phyloP scores from a whole-genome alignment of 1,140 invertebrate species.

The Cepaea nemoralis region DNA sequence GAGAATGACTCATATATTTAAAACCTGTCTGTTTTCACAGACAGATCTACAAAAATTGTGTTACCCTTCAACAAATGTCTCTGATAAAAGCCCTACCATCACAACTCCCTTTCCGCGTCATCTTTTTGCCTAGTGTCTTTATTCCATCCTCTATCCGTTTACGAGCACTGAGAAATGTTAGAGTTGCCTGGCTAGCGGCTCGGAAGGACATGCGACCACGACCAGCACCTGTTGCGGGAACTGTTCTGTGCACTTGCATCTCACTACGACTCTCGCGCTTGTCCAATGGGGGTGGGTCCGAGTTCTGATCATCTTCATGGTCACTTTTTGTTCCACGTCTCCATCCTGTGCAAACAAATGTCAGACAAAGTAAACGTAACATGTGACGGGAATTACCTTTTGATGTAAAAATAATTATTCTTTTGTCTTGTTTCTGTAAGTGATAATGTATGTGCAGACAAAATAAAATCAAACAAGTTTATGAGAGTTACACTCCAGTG shows the following conservation, averaged over 20 bases:
- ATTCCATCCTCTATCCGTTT: conserved; percentile 68
- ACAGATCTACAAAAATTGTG: background rate
- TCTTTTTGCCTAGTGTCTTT: conserved; percentile 56
- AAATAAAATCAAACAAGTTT: no score
- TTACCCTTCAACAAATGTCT: conserved; percentile 7
- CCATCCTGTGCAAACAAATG: conserved; percentile 56
- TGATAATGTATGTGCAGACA: no score
- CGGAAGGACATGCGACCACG: conserved; percentile 69
- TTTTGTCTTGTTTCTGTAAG: no score
- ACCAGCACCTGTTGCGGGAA: conserved; percentile 11
- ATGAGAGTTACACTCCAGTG: no score
- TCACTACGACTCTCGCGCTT: conserved; percentile 64
- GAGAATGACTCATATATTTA: conserved; percentile 3
- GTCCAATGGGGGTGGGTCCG: conserved; percentile 56
- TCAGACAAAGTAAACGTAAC: no score
- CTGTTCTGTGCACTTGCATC: conserved; percentile 51
- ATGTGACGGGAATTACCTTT: no score
- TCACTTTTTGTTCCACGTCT: conserved; percentile 65
- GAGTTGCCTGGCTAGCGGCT: conserved; percentile 69
- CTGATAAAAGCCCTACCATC: conserved; percentile 47
- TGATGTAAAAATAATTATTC: no score
- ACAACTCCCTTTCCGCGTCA: conserved; percentile 50
- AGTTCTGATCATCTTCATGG: conserved; percentile 66
- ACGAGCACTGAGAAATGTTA: conserved; percentile 69
- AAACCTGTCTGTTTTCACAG: background rate